Evolutionary conservation across 2,888 invertebrate species (phyloP).

Genomic region (Cylindroiulus punctatus): DNA sequence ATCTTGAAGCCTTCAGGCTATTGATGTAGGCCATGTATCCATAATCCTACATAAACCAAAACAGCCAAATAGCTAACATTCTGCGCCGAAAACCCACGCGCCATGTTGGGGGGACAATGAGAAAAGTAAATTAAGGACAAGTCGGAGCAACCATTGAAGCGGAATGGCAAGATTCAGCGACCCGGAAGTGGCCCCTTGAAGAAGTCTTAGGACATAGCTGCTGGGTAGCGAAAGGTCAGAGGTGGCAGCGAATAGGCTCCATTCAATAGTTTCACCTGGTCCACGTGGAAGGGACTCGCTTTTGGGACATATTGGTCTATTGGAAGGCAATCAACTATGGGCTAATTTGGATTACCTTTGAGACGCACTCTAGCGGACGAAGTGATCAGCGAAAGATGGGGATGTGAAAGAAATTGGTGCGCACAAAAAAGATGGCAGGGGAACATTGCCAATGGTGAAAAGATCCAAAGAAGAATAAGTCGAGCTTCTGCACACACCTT

Average conservation of each 20-base stretch:
- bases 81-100: background rate
- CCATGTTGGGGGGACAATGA: background rate
- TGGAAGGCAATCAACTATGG: slow-evolving; percentile 45
- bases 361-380: slow-evolving; percentile 43
- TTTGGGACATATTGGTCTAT: slow-evolving; percentile 41
- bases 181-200: slow-evolving; percentile 23
- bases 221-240: slow-evolving; percentile 1
- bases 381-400: slow-evolving; percentile 31
- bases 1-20: background rate
- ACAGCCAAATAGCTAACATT: background rate
- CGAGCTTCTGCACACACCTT: slow-evolving; percentile 38
- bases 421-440: slow-evolving; percentile 30
- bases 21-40: background rate
- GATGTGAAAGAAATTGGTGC: background rate
- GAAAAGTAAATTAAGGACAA: background rate
- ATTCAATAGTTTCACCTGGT: slow-evolving; percentile 26
- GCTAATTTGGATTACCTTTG: slow-evolving; percentile 42
- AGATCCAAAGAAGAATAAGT: slow-evolving; percentile 10
- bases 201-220: background rate
- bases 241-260: slow-evolving; percentile 22
- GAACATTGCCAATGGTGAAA: background rate
- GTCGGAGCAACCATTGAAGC: background rate
- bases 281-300: slow-evolving; percentile 38
- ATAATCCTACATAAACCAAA: background rate
- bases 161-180: slow-evolving; percentile 35